These are phyloP conservation scores for Varecia variegata DNA, from an alignment of 2,797 vertebrate species.

Conservation along the genomic window DNA sequence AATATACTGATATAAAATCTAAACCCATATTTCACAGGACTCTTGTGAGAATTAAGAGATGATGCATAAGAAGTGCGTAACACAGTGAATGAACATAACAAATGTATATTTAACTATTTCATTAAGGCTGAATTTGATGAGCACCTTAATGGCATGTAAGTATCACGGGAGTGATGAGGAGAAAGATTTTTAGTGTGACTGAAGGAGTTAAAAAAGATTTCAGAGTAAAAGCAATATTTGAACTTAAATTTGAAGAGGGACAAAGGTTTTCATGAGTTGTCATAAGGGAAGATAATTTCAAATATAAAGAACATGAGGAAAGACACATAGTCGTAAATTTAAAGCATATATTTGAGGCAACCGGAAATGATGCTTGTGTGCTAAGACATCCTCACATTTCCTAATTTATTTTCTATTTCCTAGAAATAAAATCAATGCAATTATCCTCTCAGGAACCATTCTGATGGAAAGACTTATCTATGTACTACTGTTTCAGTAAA, in stretches of 20 bases:
- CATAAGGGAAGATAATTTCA: background rate
- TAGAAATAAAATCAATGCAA: background rate
- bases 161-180: background rate
- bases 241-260: background rate
- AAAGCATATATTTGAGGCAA: background rate
- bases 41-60: background rate
- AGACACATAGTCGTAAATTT: background rate
- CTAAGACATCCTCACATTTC: background rate
- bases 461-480: background rate
- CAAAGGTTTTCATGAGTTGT: background rate
- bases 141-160: background rate
- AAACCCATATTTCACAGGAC: background rate
- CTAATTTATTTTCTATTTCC: background rate
- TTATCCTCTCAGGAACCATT: background rate
- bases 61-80: background rate
- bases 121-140: background rate
- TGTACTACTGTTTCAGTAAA: background rate
- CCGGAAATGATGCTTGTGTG: background rate
- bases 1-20: background rate
- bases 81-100: background rate
- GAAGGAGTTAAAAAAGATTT: background rate
- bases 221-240: background rate
- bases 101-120: background rate
- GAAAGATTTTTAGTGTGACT: background rate
- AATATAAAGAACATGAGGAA: background rate